A percentile compares a stretch with the other conserved stretches of the same genome.
Conservation (phyloP, 92 coral and sea anemone species). For the Heliopora coerulea region DNA sequence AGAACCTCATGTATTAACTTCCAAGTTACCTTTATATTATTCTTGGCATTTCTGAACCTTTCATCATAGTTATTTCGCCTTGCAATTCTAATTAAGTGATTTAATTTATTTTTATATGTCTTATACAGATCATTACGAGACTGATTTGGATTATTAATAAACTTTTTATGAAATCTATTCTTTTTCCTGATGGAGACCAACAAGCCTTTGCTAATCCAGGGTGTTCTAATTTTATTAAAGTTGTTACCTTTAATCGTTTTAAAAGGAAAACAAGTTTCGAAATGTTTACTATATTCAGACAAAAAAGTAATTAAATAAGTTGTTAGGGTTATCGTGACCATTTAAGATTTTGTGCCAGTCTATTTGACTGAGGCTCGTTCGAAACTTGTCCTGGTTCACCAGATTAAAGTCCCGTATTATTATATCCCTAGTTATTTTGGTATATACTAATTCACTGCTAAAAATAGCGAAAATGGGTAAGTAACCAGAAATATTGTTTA, state of each 20-base stretch:
- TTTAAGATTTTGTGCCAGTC: constrained; percentile 29
- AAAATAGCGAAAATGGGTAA: constrained; percentile 40
- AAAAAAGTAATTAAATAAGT: constrained; percentile 17
- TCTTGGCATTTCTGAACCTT: background rate
- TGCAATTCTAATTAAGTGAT: background rate
- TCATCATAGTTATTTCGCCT: background rate
- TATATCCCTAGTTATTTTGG: background rate
- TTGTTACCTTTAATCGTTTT: constrained; percentile 24
- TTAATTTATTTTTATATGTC: too few relatives aligned
- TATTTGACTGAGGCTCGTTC: constrained; percentile 31
- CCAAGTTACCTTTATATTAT: background rate
- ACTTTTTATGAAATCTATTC: background rate
- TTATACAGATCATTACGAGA: too few relatives aligned
- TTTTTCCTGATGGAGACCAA: constrained; percentile 13
- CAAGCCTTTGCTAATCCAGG: constrained; percentile 29
- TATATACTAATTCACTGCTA: background rate
- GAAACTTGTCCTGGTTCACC: constrained; percentile 17
- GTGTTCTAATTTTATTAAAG: background rate
- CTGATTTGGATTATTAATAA: background rate
- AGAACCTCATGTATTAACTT: background rate
- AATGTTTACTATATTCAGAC: constrained; percentile 21
- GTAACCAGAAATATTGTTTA: constrained; percentile 54
- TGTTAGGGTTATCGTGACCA: constrained; percentile 25
- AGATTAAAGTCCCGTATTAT: constrained; percentile 12
- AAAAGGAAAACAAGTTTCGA: constrained; percentile 37